A percentile compares a stretch with the other conserved stretches of the same genome.
These are phyloP conservation scores for Motacilla tschutschensis DNA, from an alignment of 2,113 vertebrate species.

Conservation along the genomic window DNA sequence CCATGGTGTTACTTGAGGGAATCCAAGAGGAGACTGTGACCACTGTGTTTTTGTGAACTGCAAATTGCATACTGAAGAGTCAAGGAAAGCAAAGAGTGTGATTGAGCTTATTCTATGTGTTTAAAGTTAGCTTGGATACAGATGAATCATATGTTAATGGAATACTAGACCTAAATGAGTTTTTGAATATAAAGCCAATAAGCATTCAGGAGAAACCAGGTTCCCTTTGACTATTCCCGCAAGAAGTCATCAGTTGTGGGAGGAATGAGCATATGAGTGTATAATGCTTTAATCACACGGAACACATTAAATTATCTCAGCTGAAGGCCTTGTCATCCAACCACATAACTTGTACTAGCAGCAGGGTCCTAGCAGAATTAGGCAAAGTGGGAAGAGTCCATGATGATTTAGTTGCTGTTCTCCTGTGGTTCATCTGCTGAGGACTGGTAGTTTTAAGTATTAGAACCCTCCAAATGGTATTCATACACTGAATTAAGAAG, in stretches of 20 bases:
- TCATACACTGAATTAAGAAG: background rate
- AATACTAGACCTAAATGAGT: background rate
- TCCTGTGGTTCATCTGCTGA: background rate
- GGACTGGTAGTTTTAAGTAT: background rate
- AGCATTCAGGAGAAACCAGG: background rate
- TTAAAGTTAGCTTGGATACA: background rate
- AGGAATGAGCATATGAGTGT: background rate
- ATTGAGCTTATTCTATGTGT: background rate
- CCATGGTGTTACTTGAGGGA: background rate
- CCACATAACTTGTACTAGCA: background rate
- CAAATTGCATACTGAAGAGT: background rate
- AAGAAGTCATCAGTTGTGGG: background rate
- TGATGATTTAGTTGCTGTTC: background rate
- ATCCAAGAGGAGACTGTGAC: background rate
- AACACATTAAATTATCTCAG: background rate
- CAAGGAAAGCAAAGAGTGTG: background rate
- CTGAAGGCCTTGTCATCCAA: background rate
- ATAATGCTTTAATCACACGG: background rate
- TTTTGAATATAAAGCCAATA: background rate
- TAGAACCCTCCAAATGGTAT: background rate
- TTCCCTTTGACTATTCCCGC: background rate
- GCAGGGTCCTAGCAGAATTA: background rate
- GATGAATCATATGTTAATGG: background rate
- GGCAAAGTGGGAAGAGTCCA: background rate
- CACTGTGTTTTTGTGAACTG: rapidly evolving